Conservation (phyloP, 2,888 invertebrate species). For the Cyaniris semiargus region DNA sequence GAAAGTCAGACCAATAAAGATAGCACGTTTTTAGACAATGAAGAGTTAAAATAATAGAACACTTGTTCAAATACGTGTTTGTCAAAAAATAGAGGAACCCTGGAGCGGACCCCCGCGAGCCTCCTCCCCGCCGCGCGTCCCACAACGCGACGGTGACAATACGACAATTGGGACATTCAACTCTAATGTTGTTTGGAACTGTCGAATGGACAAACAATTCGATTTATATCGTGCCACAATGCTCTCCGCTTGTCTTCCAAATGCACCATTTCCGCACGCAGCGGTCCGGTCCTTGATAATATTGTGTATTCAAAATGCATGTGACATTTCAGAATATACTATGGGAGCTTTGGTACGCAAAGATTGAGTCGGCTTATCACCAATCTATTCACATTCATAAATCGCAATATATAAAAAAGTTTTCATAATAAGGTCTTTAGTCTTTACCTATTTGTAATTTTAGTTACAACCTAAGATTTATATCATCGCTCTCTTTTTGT, state of each 20-base stretch:
- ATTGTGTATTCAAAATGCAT: background rate
- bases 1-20: background rate
- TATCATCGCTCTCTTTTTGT: background rate
- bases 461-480: background rate
- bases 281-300: constrained; percentile 8
- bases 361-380: background rate
- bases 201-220: constrained; percentile 68
- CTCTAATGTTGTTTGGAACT: constrained; percentile 76
- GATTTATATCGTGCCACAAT: constrained; percentile 70
- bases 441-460: background rate
- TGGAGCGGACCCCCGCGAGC: constrained; percentile 51
- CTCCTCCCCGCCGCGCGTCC: constrained; percentile 53
- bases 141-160: constrained; percentile 63
- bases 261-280: constrained; percentile 69
- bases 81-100: constrained; percentile 35
- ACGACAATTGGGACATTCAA: constrained; percentile 75
- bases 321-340: background rate
- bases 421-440: background rate
- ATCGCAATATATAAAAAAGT: background rate
- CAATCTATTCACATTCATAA: background rate
- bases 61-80: background rate
- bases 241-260: constrained; percentile 59
- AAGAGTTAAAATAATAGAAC: constrained; percentile 14
- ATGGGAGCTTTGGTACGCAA: background rate
- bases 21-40: constrained; percentile 15